These are phyloP conservation scores for Deroplatys truncata DNA, from an alignment of 2,888 invertebrate genomes.

Conservation along the genomic window DNA sequence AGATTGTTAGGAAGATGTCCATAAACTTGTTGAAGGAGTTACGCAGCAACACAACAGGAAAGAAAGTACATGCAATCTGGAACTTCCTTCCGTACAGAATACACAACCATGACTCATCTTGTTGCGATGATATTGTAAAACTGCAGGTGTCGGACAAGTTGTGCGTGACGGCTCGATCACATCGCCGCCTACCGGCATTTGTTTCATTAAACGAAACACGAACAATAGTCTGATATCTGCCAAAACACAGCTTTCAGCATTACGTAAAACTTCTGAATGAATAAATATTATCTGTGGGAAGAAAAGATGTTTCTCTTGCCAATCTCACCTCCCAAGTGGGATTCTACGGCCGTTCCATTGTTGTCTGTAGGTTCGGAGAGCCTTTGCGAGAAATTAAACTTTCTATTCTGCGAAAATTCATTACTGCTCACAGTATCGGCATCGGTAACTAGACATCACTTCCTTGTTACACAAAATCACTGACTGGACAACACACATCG, in stretches of 20 bases:
- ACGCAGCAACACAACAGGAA: neutral
- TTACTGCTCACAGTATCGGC: too few relatives aligned
- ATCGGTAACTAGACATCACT: too few relatives aligned
- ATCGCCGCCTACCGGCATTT: neutral
- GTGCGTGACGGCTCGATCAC: neutral
- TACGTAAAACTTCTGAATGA: neutral
- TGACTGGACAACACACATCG: too few relatives aligned
- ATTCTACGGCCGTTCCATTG: neutral
- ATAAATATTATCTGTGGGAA: neutral
- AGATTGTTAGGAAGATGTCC: neutral
- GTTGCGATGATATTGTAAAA: neutral
- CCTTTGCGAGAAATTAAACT: too few relatives aligned
- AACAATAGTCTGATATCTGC: neutral
- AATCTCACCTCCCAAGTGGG: neutral
- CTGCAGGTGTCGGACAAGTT: neutral
- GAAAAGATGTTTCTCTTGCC: neutral
- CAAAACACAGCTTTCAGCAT: neutral
- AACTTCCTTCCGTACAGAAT: neutral
- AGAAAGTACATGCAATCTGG: neutral
- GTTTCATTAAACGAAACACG: neutral
- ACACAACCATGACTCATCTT: neutral
- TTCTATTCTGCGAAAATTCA: too few relatives aligned
- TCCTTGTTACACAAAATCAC: too few relatives aligned
- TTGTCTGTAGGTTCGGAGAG: neutral
- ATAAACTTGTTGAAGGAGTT: neutral